Evolutionary conservation across 1,140 invertebrate genomes (phyloP), one percentile per base, ranked within the genome.

Genomic region (Stegodyphus mimosarum): DNA sequence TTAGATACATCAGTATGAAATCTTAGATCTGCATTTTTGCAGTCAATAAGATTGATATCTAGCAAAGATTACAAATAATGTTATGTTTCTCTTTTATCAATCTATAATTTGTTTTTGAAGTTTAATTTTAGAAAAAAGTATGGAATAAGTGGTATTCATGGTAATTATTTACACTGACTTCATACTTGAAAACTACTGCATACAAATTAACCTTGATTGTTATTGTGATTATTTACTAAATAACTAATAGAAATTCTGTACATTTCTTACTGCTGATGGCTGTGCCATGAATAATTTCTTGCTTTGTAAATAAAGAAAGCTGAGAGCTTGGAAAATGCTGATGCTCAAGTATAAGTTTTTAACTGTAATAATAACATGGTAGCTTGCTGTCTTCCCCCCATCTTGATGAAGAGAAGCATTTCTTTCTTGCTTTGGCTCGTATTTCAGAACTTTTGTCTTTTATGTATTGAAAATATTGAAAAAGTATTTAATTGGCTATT

Each of bases 331-430:
- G 55, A 73, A 33, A 67, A 75, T 75, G 73, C 73, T 75, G 17
- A 60, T 75, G 53, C 73, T 75, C 73, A 75, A 60, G 53, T 75
- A 11, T 63, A n/a, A 33, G 11, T 73, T 73, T 75, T 75, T 9
- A 55, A 74, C 11, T 52, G 5, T 9, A 75, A 75, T 18, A 50
- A 63, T n/a, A 33, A 73, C 33, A 60, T 63, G n/a, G 11, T 75
- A 75, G 73, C 33, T 75, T 75, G 50, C 71, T 53, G 53, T 75
- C 73, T 75, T 75, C 73, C 73, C 73, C 71, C 6, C 49, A 15
- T 75, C 17, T 18, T 63, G 17, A 18, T 60, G 10, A 48, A 18
- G 71, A 17, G 50, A 52, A 11, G 17, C 69, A 71, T 71, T 71
- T n/a, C 50, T 17, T 75, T 63, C 60, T 63, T 60, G 52, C 53